Evolutionary conservation across 1,140 invertebrate species (phyloP), one percentile per base, ranked within the genome.

Genomic region (Drosophila rufa): DNA sequence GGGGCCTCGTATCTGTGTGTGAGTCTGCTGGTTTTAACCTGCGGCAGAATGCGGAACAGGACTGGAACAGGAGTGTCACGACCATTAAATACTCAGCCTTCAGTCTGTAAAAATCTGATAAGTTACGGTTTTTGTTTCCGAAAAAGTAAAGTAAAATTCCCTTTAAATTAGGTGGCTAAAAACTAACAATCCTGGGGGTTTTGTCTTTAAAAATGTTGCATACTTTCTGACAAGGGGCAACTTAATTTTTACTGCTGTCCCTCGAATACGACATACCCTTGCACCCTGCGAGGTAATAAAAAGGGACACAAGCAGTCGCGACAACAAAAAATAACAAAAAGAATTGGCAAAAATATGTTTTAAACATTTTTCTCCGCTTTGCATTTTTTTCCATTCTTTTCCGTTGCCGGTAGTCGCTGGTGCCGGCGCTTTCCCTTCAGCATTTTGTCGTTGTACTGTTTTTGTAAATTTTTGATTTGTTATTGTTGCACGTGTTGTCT

Each of bases 391-490:
- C 43, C 38, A 33, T 17, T 61, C 43, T 27, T 46, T 50, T 47
- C 51, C 57, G 22, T 59, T 64, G 64, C 73, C 79, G 62, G 71
- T 61, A 58, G 71, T 68, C 55, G 56, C 36, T 75, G 42, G 57
- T 30, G 64, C 30, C 46, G 38, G 15, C 43, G 42, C 36, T 57
- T 51, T 27, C 57, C 33, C 43, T 55, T 17, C 48, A 79, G 75
- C 80, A 75, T 68, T 69, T 67, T 80, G 59, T 80, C 64, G 67
- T 69, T 74, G 74, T 56, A 67, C 46, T 80, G 70, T 90, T 85
- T 90, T 75, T 90, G 82, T 85, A 90, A 85, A 90, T 90, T 90
- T 90, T 90, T 90, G 85, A 90, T 90, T 90, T 90, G 85, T 90
- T 90, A 90, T 90, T 90, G 85, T 90, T 90, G 85, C 85, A 90